phyloP scores from a whole-genome alignment of 2,797 vertebrate genomes.

The Tadarida brasiliensis region DNA sequence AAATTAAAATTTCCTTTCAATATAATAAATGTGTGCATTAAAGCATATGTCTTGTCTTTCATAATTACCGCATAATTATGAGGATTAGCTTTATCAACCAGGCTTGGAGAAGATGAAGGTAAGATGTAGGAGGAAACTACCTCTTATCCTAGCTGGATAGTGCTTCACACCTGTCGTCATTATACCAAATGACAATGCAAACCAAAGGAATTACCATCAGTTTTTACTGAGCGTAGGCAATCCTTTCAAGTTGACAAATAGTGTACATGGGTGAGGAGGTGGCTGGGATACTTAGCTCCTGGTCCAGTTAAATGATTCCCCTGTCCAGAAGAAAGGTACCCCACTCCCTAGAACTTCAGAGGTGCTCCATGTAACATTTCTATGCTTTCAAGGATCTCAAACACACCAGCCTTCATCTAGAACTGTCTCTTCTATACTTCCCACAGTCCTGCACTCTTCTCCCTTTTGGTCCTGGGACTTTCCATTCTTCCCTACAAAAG shows the following conservation, averaged over 20 bases:
- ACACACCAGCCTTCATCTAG: not conserved
- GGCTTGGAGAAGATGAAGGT: not conserved
- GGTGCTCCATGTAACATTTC: not conserved
- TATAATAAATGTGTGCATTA: not conserved
- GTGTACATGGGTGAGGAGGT: not conserved
- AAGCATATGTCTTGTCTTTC: not conserved
- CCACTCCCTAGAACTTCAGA: not conserved
- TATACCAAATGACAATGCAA: not conserved
- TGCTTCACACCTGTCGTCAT: not conserved
- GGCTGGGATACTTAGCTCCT: not conserved
- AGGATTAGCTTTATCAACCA: not conserved
- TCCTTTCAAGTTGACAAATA: not conserved
- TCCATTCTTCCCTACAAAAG: not conserved
- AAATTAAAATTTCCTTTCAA: not conserved
- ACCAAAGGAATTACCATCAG: not conserved
- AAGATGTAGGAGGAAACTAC: not conserved
- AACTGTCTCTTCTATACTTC: not conserved
- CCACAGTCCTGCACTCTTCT: accelerated
- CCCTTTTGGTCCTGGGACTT: not conserved
- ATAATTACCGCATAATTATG: not conserved
- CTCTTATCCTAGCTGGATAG: not conserved
- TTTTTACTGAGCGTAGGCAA: not conserved
- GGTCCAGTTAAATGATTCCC: not conserved
- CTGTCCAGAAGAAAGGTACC: not conserved
- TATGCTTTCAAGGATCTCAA: not conserved